Evolutionary conservation across 1,140 invertebrate genomes (phyloP).

Genomic region (Heliconius eleuchia): DNA sequence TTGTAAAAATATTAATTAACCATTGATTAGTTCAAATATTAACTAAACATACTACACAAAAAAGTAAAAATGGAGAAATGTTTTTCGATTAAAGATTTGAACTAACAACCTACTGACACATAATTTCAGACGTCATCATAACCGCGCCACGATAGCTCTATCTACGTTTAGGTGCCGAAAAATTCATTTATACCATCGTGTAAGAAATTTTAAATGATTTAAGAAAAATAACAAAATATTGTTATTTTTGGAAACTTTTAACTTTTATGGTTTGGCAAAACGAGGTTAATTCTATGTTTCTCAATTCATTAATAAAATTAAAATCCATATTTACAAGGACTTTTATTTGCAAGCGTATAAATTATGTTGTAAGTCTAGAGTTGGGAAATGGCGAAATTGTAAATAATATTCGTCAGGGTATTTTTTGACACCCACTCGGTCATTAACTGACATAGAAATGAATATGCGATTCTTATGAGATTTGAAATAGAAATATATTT

Average conservation of each 20-base stretch:
- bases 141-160: too few species aligned
- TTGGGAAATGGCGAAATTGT: conserved; percentile 33
- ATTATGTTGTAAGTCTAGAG: conserved; percentile 32
- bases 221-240: not conserved
- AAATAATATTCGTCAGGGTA: conserved; percentile 22
- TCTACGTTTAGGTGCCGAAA: too few species aligned
- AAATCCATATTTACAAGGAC: conserved; percentile 28
- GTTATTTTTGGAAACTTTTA: conserved; percentile 4
- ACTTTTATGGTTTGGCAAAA: not conserved
- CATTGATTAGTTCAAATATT: too few species aligned
- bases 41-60: too few species aligned
- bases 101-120: too few species aligned
- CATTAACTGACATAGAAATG: conserved; percentile 30
- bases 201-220: not conserved
- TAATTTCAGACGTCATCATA: too few species aligned
- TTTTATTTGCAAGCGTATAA: conserved; percentile 31
- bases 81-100: too few species aligned
- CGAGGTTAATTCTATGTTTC: conserved; percentile 1
- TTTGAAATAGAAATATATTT: too few species aligned
- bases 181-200: too few species aligned
- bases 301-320: conserved; percentile 15
- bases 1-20: too few species aligned
- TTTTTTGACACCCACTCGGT: conserved; percentile 30
- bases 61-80: too few species aligned
- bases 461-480: conserved; percentile 5